phyloP scores from a whole-genome alignment of 2,113 vertebrate genomes.

The Hiodon tergisus region DNA sequence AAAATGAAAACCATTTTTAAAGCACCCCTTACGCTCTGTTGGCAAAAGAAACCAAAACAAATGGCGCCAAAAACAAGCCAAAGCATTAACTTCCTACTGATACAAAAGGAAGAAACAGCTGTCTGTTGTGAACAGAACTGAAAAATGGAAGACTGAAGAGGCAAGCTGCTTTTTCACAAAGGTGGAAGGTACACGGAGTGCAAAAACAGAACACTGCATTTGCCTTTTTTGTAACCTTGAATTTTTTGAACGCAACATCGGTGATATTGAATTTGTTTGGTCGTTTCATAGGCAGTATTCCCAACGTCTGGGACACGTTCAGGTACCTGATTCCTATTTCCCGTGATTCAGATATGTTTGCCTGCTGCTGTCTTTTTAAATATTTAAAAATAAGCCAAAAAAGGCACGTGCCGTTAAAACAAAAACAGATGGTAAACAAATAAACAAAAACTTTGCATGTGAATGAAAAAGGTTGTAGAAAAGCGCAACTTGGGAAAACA shows the following conservation, averaged over 20 bases:
- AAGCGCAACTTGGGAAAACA: background rate
- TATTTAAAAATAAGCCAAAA: constrained; percentile 62
- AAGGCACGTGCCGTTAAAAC: constrained; percentile 68
- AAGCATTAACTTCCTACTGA: constrained; percentile 41
- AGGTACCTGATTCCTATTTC: constrained; percentile 58
- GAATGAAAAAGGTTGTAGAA: background rate
- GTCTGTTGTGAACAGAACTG: constrained; percentile 66
- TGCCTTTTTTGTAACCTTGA: constrained; percentile 52
- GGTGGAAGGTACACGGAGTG: constrained; percentile 68
- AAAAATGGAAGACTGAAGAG: constrained; percentile 61
- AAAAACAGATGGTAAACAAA: constrained; percentile 34
- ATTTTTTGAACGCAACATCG: constrained; percentile 52
- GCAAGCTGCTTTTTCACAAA: constrained; percentile 69
- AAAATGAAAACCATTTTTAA: constrained; percentile 70
- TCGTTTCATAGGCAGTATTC: constrained; percentile 58
- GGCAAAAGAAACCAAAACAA: constrained; percentile 52
- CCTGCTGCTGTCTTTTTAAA: constrained; percentile 59
- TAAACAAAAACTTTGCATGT: constrained; percentile 14
- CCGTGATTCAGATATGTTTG: constrained; percentile 40
- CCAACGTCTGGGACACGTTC: constrained; percentile 37
- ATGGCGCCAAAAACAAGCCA: constrained; percentile 61
- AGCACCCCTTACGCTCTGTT: constrained; percentile 62
- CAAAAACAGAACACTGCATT: constrained; percentile 51
- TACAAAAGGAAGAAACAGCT: constrained; percentile 54
- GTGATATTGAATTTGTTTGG: constrained; percentile 28